Conservation (phyloP, 2,888 invertebrate genomes). For the Lumbricus terrestris region DNA sequence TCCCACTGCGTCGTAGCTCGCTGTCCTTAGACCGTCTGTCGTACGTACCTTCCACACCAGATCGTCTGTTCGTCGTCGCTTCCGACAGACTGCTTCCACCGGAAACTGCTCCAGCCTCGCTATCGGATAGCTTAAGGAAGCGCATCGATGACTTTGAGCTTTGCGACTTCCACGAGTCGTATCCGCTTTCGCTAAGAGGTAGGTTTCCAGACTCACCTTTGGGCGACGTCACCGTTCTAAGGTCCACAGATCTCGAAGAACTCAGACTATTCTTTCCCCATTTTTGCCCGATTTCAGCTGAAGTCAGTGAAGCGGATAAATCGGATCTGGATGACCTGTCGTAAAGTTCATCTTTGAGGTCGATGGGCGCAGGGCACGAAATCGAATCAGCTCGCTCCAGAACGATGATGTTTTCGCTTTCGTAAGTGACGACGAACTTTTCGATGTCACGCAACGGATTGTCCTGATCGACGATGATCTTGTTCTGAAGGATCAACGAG, state of each 20-base stretch:
- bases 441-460: not conserved
- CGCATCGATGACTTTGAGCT: conserved; percentile 7
- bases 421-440: conserved; percentile 12
- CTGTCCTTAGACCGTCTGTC: not conserved
- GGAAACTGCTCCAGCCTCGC: not conserved
- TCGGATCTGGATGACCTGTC: not conserved
- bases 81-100: not conserved
- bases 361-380: not conserved
- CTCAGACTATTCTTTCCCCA: not conserved
- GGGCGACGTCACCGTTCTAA: not conserved
- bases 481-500: not conserved
- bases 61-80: not conserved
- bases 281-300: not conserved
- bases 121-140: not conserved
- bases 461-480: not conserved
- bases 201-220: conserved; percentile 13
- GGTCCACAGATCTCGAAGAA: not conserved
- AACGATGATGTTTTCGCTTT: conserved; percentile 12
- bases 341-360: not conserved
- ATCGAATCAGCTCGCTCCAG: conserved; percentile 14
- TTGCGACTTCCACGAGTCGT: conserved; percentile 34
- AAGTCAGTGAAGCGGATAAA: not conserved
- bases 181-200: conserved; percentile 51
- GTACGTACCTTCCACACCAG: not conserved
- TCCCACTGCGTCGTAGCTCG: not conserved